Base-by-base conservation (phyloP, 1,140 invertebrate species). In the Bombus polaris region DNA sequence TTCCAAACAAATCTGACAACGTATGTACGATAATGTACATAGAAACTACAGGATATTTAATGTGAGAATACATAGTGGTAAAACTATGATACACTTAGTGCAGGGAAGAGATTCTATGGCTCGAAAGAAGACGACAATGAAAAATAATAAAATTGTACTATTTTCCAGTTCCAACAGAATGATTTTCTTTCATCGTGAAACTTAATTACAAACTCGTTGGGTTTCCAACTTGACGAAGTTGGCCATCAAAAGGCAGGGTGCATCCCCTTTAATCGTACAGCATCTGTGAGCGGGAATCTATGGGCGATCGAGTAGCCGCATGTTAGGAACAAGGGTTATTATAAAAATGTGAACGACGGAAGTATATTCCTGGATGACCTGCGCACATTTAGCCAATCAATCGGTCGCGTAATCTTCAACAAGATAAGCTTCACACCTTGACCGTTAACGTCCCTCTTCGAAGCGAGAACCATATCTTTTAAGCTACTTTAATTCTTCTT, bases 241-340 rank as follows among this genome's bases (percentile, higher is more conserved):
- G 87, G 47, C 83, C 74, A 75, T 88, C 87, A 76, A 86, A 89
- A 89, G 87, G 76, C 79, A 80, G 37, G 65, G 65, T 57, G 83
- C 72, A 89, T 89, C 88, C 88, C 88, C 88, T 89, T 89, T 89
- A 89, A 89, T 5, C 65, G 73, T 71, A 35, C 59, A 47, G 13
- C n/a, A 59, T 25, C 47, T 32, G 28, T 28, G 37, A 22, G 57
- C 28, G 25, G 1, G 13, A 32, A 62, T 18, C 22, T 12, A 4
- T 28, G 32, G 13, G 5, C 82, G 47, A 71, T n/a, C 22, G 70
- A 22, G 35, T 39, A 59, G 12, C n/a, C 44, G 47, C 37, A 32
- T 32, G 37, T 47, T 72, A 47, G 53, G 37, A 82, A 53, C 32
- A 37, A 68, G 47, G 4, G 62, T 80, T 89, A 62, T 86, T 88